phyloP scores from a whole-genome alignment of 1,140 invertebrate genomes.

The Drosophila baimaii region DNA sequence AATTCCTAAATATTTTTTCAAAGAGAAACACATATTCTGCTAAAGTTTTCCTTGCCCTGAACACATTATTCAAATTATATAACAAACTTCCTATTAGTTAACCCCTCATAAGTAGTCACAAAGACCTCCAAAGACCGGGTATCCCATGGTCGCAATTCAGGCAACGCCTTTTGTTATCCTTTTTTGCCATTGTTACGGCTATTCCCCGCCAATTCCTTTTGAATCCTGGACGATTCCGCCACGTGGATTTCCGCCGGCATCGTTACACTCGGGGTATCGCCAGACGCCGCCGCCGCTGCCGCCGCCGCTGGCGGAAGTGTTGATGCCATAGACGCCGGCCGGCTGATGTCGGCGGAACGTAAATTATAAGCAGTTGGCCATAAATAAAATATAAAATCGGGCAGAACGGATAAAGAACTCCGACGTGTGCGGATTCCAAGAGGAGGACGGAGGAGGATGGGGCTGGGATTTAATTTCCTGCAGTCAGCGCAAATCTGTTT shows the following conservation, averaged over 20 bases:
- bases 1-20: not conserved
- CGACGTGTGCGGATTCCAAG: constrained; percentile 14
- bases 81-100: not conserved
- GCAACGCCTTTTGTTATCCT: constrained; percentile 12
- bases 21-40: not conserved
- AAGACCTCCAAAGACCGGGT: constrained; percentile 1
- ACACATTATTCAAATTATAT: constrained; percentile 5
- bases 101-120: not conserved
- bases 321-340: constrained; percentile 66
- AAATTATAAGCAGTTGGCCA: constrained; percentile 60
- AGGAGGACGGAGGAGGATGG: not conserved
- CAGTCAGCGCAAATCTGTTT: constrained; percentile 62
- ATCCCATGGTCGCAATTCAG: constrained; percentile 22
- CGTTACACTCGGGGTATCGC: constrained; percentile 68
- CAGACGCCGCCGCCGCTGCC: constrained; percentile 55
- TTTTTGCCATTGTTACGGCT: constrained; percentile 21
- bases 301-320: constrained; percentile 61
- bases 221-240: constrained; percentile 54
- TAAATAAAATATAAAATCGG: constrained; percentile 43
- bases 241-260: constrained; percentile 67
- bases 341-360: constrained; percentile 34
- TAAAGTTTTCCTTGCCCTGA: not conserved
- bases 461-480: constrained; percentile 56
- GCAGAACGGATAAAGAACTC: constrained; percentile 35
- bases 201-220: constrained; percentile 30